Evolutionary conservation across 2,888 invertebrate genomes (phyloP), one percentile per base, ranked within the genome.

Genomic region (Proisotoma minuta): DNA sequence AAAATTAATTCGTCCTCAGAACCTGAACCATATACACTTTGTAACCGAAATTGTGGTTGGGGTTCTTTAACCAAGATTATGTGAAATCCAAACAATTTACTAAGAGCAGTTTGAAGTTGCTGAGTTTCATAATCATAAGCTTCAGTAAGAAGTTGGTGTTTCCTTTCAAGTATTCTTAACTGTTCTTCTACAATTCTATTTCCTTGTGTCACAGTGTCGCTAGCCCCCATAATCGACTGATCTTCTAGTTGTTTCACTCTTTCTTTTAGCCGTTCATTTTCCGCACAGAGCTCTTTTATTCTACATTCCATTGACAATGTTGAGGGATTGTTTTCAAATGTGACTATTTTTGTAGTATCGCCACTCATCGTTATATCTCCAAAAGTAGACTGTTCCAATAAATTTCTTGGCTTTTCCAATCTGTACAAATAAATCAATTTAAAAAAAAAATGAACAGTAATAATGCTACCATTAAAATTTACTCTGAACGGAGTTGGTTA

Each of bases 321-420:
- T 2, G 73, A 71, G 8, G 73, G 73, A 60, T 73, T 73, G 8
- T 63, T 63, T 15, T 68, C 69, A 57, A 70, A 73, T 0, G 73
- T 64, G 20, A 73, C 66, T 26, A 73, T 62, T 62, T 68, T 68
- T 15, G 62, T 60, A 2, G 65, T 65, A 26, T 65, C 60, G 0
- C 43, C 10, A 15, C 40, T 50, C 3, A 51, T 22, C 5, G 59
- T 39, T 18, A 10, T 3, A 20, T 52, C 18, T 15, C 18, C 29
- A 28, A 18, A 43, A 20, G 8, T 26, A 22, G 26, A 26, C 20
- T 20, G 27, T 26, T 50, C 27, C 10, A n/a, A 23, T 47, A 5
- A 57, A 40, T 43, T 57, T 58, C 1, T 61, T 1, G 57, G 20
- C 23, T 50, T 59, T 5, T 65, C 65, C 28, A 65, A 23, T 48